These are phyloP conservation scores for Eciton burchellii DNA, from an alignment of 1,140 invertebrate species.

Conservation along the genomic window DNA sequence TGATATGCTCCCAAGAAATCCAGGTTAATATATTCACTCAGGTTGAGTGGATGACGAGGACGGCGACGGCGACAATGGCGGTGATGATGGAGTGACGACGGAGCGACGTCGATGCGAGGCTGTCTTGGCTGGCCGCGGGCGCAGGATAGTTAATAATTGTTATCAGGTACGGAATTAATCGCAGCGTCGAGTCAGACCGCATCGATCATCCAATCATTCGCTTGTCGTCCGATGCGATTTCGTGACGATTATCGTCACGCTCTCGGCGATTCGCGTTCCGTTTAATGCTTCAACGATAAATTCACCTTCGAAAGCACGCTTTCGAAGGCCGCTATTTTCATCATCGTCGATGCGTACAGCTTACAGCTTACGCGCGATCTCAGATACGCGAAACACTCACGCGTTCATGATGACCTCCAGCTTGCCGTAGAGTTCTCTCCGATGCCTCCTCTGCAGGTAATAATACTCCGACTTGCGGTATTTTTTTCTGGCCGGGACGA, in stretches of 20 bases:
- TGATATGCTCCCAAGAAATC: constrained; percentile 47
- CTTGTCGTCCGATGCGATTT: constrained; percentile 14
- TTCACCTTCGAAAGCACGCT: too few relatives aligned
- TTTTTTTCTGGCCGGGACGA: constrained; percentile 69
- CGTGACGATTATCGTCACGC: neutral
- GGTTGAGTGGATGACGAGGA: constrained; percentile 29
- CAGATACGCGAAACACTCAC: constrained; percentile 84
- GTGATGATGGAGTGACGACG: too few relatives aligned
- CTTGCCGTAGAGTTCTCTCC: constrained; percentile 88
- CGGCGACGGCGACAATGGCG: neutral
- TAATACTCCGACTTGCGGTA: constrained; percentile 78
- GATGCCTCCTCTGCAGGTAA: constrained; percentile 85
- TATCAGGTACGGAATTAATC: constrained; percentile 22
- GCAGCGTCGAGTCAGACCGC: constrained; percentile 12
- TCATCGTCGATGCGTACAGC: too few relatives aligned
- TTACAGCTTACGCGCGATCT: neutral
- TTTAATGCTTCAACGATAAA: constrained; percentile 3
- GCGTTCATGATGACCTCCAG: constrained; percentile 89
- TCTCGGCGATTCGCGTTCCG: neutral
- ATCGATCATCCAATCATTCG: neutral
- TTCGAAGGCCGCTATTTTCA: too few relatives aligned
- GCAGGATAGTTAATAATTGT: constrained; percentile 32
- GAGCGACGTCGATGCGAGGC: neutral
- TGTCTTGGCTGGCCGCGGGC: constrained; percentile 3
- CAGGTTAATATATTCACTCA: constrained; percentile 43